Evolutionary conservation across 2,113 vertebrate species (phyloP).

Genomic region (Siniperca chuatsi): DNA sequence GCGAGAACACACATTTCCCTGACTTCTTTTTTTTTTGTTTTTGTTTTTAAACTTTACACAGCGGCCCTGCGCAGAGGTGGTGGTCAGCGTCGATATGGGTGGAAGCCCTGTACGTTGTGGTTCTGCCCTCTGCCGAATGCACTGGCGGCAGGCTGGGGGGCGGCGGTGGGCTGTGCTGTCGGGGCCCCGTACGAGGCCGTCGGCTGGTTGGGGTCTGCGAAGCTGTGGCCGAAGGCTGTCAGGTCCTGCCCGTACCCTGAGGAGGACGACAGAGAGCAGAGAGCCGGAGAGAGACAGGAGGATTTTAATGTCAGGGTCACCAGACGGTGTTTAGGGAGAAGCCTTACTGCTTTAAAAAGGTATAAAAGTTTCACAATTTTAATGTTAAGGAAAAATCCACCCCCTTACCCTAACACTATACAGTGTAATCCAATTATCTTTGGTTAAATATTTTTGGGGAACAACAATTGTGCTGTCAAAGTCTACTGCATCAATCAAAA

Average conservation of each 20-base stretch:
- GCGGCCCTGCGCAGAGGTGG: conserved; percentile 28
- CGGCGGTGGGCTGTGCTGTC: conserved; percentile 90
- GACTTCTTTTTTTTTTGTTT: conserved; percentile 78
- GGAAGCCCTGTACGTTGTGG: conserved; percentile 99
- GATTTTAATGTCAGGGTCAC: background rate
- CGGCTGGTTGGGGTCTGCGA: conserved; percentile 95
- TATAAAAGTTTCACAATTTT: background rate
- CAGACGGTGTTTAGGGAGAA: background rate
- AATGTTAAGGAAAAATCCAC: conserved; percentile 43
- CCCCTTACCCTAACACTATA: background rate
- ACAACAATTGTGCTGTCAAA: background rate
- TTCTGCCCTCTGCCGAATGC: conserved; percentile 97
- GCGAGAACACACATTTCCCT: conserved; percentile 86
- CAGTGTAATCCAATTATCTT: background rate
- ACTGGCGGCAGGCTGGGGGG: conserved; percentile 88
- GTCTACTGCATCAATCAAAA: background rate
- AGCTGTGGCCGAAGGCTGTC: conserved; percentile 95
- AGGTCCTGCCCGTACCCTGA: conserved; percentile 98
- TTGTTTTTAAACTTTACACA: conserved; percentile 77
- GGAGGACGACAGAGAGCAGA: conserved; percentile 3
- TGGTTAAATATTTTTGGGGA: background rate
- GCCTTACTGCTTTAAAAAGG: conserved; percentile 13
- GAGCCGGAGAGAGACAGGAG: background rate
- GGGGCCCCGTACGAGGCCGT: conserved; percentile 91
- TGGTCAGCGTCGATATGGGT: conserved; percentile 96